These are phyloP conservation scores for Melanostoma mellinum DNA, from an alignment of 2,888 invertebrate species.

Conservation along the genomic window DNA sequence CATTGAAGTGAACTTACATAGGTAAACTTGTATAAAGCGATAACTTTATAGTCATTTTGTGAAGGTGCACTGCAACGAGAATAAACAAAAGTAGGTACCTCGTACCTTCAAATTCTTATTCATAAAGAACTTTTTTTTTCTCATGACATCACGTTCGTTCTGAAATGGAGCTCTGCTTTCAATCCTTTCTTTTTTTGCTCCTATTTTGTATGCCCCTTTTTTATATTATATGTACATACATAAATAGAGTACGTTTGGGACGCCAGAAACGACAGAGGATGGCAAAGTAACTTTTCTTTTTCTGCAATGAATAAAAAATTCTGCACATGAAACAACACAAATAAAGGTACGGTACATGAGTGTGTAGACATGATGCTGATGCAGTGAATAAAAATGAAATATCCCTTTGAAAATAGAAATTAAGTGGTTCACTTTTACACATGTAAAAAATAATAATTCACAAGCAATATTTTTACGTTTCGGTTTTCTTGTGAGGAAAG, in stretches of 20 bases:
- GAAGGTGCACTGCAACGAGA: constrained; percentile 16
- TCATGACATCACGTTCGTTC: constrained; percentile 54
- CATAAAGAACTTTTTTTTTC: constrained; percentile 53
- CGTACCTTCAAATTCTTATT: constrained; percentile 45
- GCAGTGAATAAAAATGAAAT: constrained; percentile 43
- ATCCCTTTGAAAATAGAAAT: constrained; percentile 61
- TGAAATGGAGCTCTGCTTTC: constrained; percentile 58
- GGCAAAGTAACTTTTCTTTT: constrained; percentile 44
- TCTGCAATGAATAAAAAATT: constrained; percentile 54
- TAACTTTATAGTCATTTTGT: constrained; percentile 11
- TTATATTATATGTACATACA: not conserved
- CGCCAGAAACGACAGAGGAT: constrained; percentile 16
- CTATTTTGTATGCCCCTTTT: constrained; percentile 11
- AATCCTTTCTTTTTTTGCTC: constrained; percentile 18
- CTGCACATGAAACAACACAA: constrained; percentile 33
- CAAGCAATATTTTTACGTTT: constrained; percentile 28
- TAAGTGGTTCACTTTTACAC: constrained; percentile 65
- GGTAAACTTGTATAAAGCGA: constrained; percentile 4
- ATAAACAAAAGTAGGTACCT: constrained; percentile 25
- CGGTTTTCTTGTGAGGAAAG: not conserved
- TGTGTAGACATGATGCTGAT: constrained; percentile 29
- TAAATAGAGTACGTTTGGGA: no score
- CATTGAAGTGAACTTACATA: constrained; percentile 39
- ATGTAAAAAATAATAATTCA: constrained; percentile 44
- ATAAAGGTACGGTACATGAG: not conserved